phyloP scores from a whole-genome alignment of 1,140 invertebrate genomes.

The Danaus melanippus region DNA sequence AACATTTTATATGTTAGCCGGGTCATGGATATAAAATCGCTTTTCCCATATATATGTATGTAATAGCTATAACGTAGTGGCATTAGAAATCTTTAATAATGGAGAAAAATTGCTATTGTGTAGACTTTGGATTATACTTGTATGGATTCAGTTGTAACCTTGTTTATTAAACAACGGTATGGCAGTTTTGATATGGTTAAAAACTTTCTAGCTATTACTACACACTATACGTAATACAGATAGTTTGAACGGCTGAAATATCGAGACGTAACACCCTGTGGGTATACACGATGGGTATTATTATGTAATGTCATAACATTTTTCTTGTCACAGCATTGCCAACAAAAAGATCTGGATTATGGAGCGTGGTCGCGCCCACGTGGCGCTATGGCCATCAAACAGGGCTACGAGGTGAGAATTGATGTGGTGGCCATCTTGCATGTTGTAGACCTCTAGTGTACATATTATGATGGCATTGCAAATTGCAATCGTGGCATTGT shows the following conservation, averaged over 20 bases:
- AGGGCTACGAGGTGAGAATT: constrained; percentile 75
- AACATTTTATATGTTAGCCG: constrained; percentile 71
- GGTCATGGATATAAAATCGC: constrained; percentile 72
- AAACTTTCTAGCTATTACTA: too few relatives aligned
- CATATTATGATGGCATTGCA: constrained; percentile 10
- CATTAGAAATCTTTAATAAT: constrained; percentile 63
- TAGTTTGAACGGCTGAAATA: too few relatives aligned
- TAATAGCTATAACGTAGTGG: constrained; percentile 27
- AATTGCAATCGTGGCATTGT: neutral
- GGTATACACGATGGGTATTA: too few relatives aligned
- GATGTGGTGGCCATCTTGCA: constrained; percentile 10
- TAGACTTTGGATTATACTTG: constrained; percentile 14
- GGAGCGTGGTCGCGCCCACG: constrained; percentile 75
- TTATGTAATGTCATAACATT: neutral
- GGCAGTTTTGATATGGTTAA: too few relatives aligned
- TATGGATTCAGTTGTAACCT: too few relatives aligned
- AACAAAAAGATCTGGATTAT: constrained; percentile 75
- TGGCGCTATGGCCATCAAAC: constrained; percentile 76
- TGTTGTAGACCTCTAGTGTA: constrained; percentile 1
- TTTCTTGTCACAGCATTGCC: constrained; percentile 63
- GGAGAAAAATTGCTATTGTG: constrained; percentile 51
- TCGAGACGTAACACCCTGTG: too few relatives aligned
- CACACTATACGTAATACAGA: too few relatives aligned
- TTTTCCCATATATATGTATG: constrained; percentile 46
- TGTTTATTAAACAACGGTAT: too few relatives aligned